Percentiles rank a stretch among this genome's conserved stretches.
Conservation (phyloP, 2,888 invertebrate genomes). For the Nycteola revayana region DNA sequence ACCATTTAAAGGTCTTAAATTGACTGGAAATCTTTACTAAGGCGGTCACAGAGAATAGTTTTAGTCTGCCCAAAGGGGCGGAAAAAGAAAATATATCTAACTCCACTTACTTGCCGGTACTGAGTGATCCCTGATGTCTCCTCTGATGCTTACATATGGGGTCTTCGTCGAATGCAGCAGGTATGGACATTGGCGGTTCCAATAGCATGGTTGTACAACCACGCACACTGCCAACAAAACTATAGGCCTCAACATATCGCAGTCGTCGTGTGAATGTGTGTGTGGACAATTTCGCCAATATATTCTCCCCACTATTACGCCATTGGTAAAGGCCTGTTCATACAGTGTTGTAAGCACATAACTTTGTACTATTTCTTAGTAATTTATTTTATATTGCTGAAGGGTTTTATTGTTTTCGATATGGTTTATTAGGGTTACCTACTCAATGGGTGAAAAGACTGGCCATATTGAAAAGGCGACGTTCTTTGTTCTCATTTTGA, state of each 20-base stretch:
- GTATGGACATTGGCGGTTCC: slow-evolving; percentile 51
- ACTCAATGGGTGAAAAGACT: too few species aligned
- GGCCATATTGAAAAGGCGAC: too few species aligned
- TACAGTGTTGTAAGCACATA: slow-evolving; percentile 2
- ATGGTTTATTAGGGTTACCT: too few species aligned
- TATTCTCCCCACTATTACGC: slow-evolving; percentile 27
- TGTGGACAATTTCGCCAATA: slow-evolving; percentile 10
- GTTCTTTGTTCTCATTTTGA: too few species aligned
- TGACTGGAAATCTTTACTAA: too few species aligned
- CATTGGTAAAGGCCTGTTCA: slow-evolving; percentile 17
- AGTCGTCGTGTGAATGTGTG: slow-evolving; percentile 10
- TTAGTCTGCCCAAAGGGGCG: too few species aligned
- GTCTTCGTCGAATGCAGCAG: slow-evolving; percentile 57
- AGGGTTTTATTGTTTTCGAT: too few species aligned
- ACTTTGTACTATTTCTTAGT: too few species aligned
- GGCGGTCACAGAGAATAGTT: too few species aligned
- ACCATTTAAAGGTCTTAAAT: too few species aligned
- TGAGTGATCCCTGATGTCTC: slow-evolving; percentile 58
- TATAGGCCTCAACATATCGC: slow-evolving; percentile 6
- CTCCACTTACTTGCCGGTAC: slow-evolving; percentile 51
- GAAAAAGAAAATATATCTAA: slow-evolving; percentile 1
- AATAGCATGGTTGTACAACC: slow-evolving; percentile 47
- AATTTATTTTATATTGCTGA: too few species aligned
- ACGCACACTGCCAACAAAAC: slow-evolving; percentile 29
- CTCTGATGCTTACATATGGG: slow-evolving; percentile 59